These are phyloP conservation scores for Dicrostonyx torquatus DNA, from an alignment of 2,797 vertebrate species.

Conservation along the genomic window DNA sequence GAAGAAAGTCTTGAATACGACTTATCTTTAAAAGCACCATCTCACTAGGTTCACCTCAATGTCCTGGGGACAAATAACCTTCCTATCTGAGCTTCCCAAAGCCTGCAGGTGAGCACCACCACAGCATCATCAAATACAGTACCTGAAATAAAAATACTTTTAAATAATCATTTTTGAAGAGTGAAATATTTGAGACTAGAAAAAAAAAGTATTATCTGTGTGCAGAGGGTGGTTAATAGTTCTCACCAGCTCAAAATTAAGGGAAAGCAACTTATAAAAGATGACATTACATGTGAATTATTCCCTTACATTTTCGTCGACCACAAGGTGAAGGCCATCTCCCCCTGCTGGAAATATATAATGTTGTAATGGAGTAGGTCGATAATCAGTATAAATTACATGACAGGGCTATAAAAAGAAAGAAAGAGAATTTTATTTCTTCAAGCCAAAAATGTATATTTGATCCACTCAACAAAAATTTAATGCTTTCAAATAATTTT, in stretches of 20 bases:
- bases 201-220: not conserved
- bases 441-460: not conserved
- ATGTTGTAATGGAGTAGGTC: slow-evolving; percentile 98
- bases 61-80: not conserved
- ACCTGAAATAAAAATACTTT: slow-evolving; percentile 17
- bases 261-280: not conserved
- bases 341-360: slow-evolving; percentile 99
- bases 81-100: not conserved
- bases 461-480: not conserved
- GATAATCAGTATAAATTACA: slow-evolving; percentile 98
- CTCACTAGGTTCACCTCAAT: not conserved
- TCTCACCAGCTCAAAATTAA: slow-evolving; percentile 9
- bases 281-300: slow-evolving; percentile 20
- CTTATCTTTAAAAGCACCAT: not conserved
- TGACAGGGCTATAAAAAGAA: slow-evolving; percentile 92
- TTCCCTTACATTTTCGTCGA: slow-evolving; percentile 96
- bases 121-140: not conserved
- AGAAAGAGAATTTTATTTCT: slow-evolving; percentile 38
- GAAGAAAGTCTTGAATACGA: not conserved
- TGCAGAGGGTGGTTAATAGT: not conserved
- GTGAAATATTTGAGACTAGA: not conserved
- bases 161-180: not conserved
- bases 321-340: slow-evolving; percentile 97
- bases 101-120: not conserved
- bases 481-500: not conserved